These are phyloP conservation scores for Eustalomyia histrio DNA, from an alignment of 2,888 invertebrate genomes.

Conservation along the genomic window DNA sequence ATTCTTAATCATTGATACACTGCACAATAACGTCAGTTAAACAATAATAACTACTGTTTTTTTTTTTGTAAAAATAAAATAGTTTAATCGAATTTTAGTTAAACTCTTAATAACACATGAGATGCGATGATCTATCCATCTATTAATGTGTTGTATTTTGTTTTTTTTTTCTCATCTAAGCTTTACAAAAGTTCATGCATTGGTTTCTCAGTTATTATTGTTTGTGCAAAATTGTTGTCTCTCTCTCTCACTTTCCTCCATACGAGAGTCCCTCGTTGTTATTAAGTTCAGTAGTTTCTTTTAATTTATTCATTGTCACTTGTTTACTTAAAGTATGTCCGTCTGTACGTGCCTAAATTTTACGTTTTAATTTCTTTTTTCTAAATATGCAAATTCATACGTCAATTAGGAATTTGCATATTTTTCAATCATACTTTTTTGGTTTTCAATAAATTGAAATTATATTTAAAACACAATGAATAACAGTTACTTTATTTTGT, in stretches of 20 bases:
- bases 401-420: background rate
- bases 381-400: background rate
- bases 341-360: background rate
- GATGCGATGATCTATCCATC: background rate
- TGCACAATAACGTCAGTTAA: background rate
- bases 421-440: background rate
- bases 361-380: background rate
- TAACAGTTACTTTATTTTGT: background rate
- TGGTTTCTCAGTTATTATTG: background rate
- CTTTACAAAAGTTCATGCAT: background rate
- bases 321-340: background rate
- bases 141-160: background rate
- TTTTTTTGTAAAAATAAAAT: background rate
- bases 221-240: background rate
- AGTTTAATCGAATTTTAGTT: constrained; percentile 1
- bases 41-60: background rate
- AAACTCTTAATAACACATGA: background rate
- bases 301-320: constrained; percentile 1
- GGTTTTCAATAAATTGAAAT: background rate
- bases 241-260: background rate
- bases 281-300: background rate
- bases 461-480: background rate
- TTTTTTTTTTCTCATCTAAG: background rate
- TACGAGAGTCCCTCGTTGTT: background rate
- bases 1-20: background rate